Evolutionary conservation across 64 coral and sea anemone species (phyloP).

Genomic region (Montipora efflorescens): DNA sequence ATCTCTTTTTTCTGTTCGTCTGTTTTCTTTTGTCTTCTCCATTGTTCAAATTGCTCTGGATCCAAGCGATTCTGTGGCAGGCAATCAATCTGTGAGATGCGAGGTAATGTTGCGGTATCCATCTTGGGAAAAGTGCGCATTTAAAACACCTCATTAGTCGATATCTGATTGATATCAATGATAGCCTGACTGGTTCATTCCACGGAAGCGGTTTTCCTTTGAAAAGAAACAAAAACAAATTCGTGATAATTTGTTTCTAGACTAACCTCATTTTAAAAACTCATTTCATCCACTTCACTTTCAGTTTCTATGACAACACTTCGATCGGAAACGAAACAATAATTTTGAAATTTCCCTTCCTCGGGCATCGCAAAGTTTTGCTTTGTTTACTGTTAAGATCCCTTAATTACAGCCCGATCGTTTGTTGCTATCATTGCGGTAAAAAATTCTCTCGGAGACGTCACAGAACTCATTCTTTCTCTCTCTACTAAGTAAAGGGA

Average conservation of each 20-base stretch:
- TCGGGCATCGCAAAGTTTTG: not conserved
- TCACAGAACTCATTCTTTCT: too few relatives aligned
- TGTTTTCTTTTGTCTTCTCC: constrained; percentile 4
- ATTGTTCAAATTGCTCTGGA: constrained; percentile 14
- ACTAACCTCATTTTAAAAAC: not conserved
- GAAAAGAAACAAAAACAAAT: not conserved
- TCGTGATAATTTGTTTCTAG: not conserved
- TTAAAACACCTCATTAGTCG: not conserved
- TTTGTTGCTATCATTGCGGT: not conserved
- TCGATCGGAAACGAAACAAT: not conserved
- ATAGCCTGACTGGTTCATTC: not conserved
- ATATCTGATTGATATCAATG: not conserved
- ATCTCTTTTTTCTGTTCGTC: constrained; percentile 14
- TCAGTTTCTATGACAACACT: not conserved
- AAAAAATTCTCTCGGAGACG: too few relatives aligned
- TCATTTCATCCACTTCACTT: not conserved
- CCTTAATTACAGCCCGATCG: not conserved
- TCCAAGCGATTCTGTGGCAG: constrained; percentile 50
- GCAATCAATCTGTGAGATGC: constrained; percentile 68
- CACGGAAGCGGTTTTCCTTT: not conserved
- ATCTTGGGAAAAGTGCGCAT: constrained; percentile 18
- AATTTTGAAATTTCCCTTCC: not conserved
- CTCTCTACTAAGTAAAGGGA: not conserved
- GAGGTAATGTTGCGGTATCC: constrained; percentile 6
- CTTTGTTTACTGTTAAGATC: not conserved